These are phyloP conservation scores for Bombus balteatus DNA, from an alignment of 1,140 invertebrate genomes.

Conservation along the genomic window DNA sequence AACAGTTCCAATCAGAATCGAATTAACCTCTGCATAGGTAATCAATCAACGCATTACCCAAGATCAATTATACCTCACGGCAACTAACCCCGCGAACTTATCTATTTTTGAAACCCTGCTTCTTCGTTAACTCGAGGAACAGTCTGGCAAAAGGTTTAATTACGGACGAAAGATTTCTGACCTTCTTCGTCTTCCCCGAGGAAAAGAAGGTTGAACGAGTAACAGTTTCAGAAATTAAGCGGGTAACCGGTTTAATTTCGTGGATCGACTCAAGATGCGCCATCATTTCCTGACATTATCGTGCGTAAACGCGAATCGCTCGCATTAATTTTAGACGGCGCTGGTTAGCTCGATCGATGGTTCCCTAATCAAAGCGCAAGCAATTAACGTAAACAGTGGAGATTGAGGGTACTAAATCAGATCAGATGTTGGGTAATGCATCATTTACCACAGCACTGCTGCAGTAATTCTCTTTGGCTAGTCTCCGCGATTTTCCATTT, in stretches of 20 bases:
- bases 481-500: constrained; percentile 4
- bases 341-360: constrained; percentile 51
- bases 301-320: constrained; percentile 42
- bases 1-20: constrained; percentile 57
- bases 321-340: constrained; percentile 58
- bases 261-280: background rate
- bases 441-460: constrained; percentile 56
- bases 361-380: constrained; percentile 60
- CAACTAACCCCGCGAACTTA: background rate
- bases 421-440: constrained; percentile 59
- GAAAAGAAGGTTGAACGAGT: background rate
- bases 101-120: constrained; percentile 1
- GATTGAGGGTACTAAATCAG: constrained; percentile 69
- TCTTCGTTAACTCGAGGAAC: background rate
- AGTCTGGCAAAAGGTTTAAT: background rate
- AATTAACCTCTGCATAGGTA: constrained; percentile 58
- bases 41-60: constrained; percentile 49
- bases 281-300: constrained; percentile 24
- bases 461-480: constrained; percentile 46
- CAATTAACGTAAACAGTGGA: constrained; percentile 67
- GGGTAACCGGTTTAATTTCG: constrained; percentile 10
- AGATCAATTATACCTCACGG: background rate
- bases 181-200: no score
- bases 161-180: no score
- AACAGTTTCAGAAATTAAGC: background rate